Percentiles rank a stretch among this genome's conserved stretches.
Evolutionary conservation across 2,888 invertebrate genomes (phyloP).

Genomic region (Exephanes ischioxanthus): DNA sequence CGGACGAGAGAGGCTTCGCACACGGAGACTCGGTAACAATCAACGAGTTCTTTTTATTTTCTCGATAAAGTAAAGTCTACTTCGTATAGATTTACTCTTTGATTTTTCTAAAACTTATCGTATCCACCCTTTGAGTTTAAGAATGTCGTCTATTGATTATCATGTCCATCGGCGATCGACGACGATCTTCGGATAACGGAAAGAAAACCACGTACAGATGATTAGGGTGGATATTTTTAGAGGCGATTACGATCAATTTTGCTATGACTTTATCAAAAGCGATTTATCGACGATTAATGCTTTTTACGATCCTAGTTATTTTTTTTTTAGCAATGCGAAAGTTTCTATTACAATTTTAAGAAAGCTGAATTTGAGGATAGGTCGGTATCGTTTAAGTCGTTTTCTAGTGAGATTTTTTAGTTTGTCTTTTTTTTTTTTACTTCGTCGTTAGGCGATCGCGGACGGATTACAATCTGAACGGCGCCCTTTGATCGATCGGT

Average conservation of each 20-base stretch:
- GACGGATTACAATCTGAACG: conserved; percentile 83
- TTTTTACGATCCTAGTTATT: conserved; percentile 41
- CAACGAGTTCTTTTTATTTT: conserved; percentile 32
- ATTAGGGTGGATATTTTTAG: conserved; percentile 42
- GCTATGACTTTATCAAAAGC: conserved; percentile 65
- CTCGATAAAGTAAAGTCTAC: conserved; percentile 43
- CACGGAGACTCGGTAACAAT: conserved; percentile 49
- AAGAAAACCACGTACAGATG: conserved; percentile 37
- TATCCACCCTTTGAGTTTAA: conserved; percentile 59
- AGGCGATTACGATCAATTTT: conserved; percentile 50
- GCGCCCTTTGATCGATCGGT: conserved; percentile 84
- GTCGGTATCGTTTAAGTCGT: conserved; percentile 35
- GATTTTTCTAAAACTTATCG: conserved; percentile 34
- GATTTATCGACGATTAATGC: conserved; percentile 58
- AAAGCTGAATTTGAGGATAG: conserved; percentile 63
- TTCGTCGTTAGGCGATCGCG: conserved; percentile 42
- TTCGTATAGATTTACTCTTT: conserved; percentile 49
- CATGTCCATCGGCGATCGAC: conserved; percentile 36
- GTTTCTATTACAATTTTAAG: conserved; percentile 58
- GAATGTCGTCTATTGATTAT: conserved; percentile 29
- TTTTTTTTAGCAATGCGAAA: conserved; percentile 49
- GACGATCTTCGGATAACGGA: conserved; percentile 10
- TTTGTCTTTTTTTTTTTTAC: conserved; percentile 41
- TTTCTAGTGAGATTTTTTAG: conserved; percentile 47
- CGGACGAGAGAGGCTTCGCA: conserved; percentile 24